A percentile compares a stretch with the other conserved stretches of the same genome.
phyloP scores from a whole-genome alignment of 35 echinoderm and acorn worm genomes.

The Apostichopus californicus region DNA sequence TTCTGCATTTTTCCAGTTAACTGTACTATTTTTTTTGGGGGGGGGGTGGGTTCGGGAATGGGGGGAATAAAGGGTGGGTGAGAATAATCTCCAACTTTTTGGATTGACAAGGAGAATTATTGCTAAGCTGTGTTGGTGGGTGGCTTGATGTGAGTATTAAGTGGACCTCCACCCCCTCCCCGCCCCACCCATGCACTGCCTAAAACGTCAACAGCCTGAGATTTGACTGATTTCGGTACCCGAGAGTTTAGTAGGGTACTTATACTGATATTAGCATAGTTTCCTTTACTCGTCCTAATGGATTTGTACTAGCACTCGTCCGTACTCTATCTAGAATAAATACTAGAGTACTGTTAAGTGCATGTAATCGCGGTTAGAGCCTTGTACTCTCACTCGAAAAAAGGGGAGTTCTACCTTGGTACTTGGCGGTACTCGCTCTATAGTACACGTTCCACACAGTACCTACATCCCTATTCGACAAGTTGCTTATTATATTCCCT shows the following conservation, averaged over 20 bases:
- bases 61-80: no score
- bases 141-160: neutral
- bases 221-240: neutral
- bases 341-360: neutral
- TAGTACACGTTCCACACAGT: no score
- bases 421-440: no score
- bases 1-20: no score
- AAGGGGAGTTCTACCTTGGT: no score
- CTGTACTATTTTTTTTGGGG: no score
- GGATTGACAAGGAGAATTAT: neutral
- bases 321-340: neutral
- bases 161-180: neutral
- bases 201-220: neutral
- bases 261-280: neutral
- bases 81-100: neutral
- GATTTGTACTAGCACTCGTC: neutral
- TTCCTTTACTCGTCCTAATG: neutral
- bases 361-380: neutral
- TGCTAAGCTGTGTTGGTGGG: neutral
- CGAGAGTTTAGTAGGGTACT: neutral
- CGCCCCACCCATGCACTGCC: neutral
- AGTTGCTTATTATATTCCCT: no score
- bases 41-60: no score
- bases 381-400: no score
- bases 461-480: no score